Evolutionary conservation across 2,888 invertebrate species (phyloP), one percentile per base, ranked within the genome.

Genomic region (Lordiphosa andalusiaca): DNA sequence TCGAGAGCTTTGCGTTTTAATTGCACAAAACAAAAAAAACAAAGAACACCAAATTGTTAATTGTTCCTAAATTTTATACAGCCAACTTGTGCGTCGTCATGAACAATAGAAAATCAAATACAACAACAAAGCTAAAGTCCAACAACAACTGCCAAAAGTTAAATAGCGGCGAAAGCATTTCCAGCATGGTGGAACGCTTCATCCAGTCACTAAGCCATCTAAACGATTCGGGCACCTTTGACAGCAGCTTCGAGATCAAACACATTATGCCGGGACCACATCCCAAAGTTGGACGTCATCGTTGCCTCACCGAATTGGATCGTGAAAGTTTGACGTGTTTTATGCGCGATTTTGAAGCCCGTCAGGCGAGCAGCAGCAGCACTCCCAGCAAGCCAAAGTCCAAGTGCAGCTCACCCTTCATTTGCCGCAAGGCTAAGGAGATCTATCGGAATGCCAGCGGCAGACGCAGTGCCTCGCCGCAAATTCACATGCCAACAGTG

Each of bases 211-310:
- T 89, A 61, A 85, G 84, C 10, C 86, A 87, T 37, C 75, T 88
- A 6, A 89, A 89, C 60, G 89, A 89, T 65, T 90, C 89, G 4
- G 87, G 86, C 53, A 86, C 85, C 73, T 89, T 89, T 51, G 89
- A 89, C 65, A 86, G 88, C 67, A 90, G 90, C 67, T 85, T 89
- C 54, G 89, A 89, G 77, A 81, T 89, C 57, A 89, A 89, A 57
- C 71, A 84, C 7, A 87, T 89, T 16, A 73, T 77, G 37, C 81
- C 80, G 38, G 85, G 78, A 42, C 84, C 83, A 9, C 71, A 60
- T n/a, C 69, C 56, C 5, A 44, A 53, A 53, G 59, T 35, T 38
- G 47, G 58, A 39, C 81, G 86, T 0, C 87, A 88, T 70, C 85
- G 80, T 12, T 87, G 87, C 58, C 73, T 88, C 44, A 89, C 87